A percentile compares a stretch with the other conserved stretches of the same genome.
Evolutionary conservation across 2,888 invertebrate species (phyloP).

Genomic region (Dynastes maya): DNA sequence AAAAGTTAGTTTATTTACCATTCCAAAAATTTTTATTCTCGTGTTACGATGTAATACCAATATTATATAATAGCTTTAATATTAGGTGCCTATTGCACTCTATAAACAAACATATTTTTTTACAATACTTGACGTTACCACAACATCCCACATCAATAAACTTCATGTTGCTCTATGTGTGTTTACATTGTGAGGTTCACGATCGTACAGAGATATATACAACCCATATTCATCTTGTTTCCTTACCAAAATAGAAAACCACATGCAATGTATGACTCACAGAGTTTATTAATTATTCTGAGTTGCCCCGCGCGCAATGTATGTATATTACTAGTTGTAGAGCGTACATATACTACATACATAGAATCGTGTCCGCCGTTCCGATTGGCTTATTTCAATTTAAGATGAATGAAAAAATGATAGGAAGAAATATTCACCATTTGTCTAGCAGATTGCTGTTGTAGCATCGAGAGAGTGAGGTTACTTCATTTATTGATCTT

Average conservation of each 20-base stretch:
- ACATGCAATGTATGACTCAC: conserved; percentile 50
- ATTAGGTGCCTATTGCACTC: too few relatives aligned
- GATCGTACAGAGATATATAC: conserved; percentile 10
- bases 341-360: neutral
- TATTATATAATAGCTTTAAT: too few relatives aligned
- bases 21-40: too few relatives aligned
- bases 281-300: conserved; percentile 49
- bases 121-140: too few relatives aligned
- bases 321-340: conserved; percentile 4
- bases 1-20: too few relatives aligned
- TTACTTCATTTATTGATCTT: too few relatives aligned
- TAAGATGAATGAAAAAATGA: conserved; percentile 40
- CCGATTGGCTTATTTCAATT: conserved; percentile 25
- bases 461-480: conserved; percentile 6
- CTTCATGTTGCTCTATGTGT: too few relatives aligned
- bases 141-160: too few relatives aligned
- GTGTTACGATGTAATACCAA: too few relatives aligned
- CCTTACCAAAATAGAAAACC: conserved; percentile 49
- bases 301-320: conserved; percentile 18
- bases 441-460: conserved; percentile 25
- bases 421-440: conserved; percentile 18
- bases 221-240: conserved; percentile 42
- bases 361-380: conserved; percentile 1
- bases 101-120: too few relatives aligned
- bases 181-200: neutral